These are phyloP conservation scores for Muscina levida DNA, from an alignment of 2,888 invertebrate species.

Conservation along the genomic window DNA sequence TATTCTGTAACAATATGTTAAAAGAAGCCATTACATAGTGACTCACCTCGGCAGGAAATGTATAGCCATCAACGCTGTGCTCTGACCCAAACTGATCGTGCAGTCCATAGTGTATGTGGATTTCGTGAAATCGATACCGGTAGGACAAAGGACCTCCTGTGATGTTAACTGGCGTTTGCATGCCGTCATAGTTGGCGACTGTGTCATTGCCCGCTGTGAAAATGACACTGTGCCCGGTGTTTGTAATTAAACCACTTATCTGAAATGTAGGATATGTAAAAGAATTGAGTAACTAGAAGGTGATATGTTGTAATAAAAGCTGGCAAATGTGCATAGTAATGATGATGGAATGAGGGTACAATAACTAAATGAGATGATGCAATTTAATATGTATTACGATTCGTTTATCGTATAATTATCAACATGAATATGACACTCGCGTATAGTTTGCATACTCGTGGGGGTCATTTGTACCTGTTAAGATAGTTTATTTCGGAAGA, in stretches of 20 bases:
- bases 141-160: constrained; percentile 98
- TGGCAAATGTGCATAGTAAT: background rate
- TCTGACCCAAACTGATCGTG: constrained; percentile 97
- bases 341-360: no score
- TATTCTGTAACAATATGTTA: background rate
- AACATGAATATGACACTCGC: no score
- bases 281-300: constrained; percentile 6
- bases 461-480: no score
- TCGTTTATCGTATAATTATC: no score
- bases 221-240: constrained; percentile 97
- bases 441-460: no score
- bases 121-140: constrained; percentile 96
- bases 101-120: constrained; percentile 95
- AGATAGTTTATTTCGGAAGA: no score
- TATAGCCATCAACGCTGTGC: constrained; percentile 96
- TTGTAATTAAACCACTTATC: constrained; percentile 94
- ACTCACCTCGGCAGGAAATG: constrained; percentile 98
- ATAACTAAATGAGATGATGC: no score
- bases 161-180: constrained; percentile 89
- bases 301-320: constrained; percentile 11
- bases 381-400: no score
- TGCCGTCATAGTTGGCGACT: constrained; percentile 79
- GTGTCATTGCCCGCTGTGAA: constrained; percentile 94
- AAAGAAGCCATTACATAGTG: background rate
- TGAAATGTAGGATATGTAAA: constrained; percentile 76